Evolutionary conservation across 2,888 invertebrate species (phyloP).

Genomic region (Helicoverpa assulta): DNA sequence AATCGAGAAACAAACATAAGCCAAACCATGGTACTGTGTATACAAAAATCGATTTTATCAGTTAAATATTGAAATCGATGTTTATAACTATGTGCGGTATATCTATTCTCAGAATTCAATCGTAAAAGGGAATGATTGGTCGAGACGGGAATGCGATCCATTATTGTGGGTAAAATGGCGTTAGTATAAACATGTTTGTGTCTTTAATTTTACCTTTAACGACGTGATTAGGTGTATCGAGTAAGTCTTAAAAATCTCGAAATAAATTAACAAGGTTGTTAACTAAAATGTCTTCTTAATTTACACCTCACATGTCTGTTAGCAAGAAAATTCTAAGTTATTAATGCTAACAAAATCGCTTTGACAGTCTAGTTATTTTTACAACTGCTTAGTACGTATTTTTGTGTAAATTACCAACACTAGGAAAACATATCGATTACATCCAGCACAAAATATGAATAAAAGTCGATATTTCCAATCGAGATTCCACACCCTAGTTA

Average conservation of each 20-base stretch:
- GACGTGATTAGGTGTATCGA: conserved; percentile 45
- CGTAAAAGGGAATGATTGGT: conserved; percentile 56
- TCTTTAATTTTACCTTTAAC: conserved; percentile 59
- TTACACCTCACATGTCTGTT: not conserved
- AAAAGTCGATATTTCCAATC: not conserved
- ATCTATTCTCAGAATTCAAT: conserved; percentile 56
- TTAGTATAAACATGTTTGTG: conserved; percentile 52
- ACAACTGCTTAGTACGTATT: not conserved
- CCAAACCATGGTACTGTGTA: conserved; percentile 41
- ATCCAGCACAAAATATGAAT: not conserved
- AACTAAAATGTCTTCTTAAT: conserved; percentile 31
- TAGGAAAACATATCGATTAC: not conserved
- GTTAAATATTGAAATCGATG: conserved; percentile 59
- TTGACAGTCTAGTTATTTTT: not conserved
- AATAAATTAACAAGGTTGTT: conserved; percentile 43
- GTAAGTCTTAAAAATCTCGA: conserved; percentile 46
- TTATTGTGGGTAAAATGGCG: conserved; percentile 47
- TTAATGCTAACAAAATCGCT: not conserved
- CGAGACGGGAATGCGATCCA: conserved; percentile 45
- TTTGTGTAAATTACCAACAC: not conserved
- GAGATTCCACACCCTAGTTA: not conserved
- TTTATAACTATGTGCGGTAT: conserved; percentile 36
- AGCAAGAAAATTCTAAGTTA: not conserved
- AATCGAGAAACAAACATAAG: conserved; percentile 51
- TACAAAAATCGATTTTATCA: conserved; percentile 56